Conservation (phyloP, 92 coral and sea anemone genomes). For the Blastomussa wellsi region DNA sequence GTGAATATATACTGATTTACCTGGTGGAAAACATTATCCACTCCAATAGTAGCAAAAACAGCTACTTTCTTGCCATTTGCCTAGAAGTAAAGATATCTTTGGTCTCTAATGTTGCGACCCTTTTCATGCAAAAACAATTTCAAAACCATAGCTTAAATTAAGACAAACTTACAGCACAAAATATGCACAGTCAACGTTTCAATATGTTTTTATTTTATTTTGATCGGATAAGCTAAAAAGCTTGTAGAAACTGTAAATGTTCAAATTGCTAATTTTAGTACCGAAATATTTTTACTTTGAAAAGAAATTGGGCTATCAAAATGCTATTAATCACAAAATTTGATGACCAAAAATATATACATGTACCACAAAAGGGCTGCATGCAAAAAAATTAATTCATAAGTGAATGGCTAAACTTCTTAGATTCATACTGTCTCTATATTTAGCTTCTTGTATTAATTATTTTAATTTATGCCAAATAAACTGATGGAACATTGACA, state of each 20-base stretch:
- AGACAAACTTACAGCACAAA: not conserved
- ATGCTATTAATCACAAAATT: not conserved
- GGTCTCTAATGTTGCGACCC: not conserved
- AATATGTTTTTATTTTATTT: not conserved
- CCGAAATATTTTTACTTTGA: not conserved
- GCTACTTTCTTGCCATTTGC: not conserved
- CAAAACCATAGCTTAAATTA: not conserved
- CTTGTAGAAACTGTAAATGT: too few relatives aligned
- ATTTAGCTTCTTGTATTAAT: not conserved
- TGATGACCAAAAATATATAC: not conserved
- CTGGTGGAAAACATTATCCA: too few relatives aligned
- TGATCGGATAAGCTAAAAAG: not conserved
- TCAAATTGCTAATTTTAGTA: too few relatives aligned
- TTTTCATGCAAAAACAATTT: not conserved
- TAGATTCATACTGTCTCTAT: not conserved
- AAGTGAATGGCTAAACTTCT: not conserved
- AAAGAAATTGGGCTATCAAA: not conserved
- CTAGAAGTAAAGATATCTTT: not conserved
- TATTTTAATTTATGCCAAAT: not conserved
- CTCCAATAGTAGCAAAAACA: not conserved
- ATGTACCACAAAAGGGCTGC: not conserved
- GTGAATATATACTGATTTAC: too few relatives aligned
- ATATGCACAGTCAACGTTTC: not conserved
- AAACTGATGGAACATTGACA: not conserved
- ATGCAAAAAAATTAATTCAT: not conserved